Conservation (phyloP, 2,888 invertebrate species). For the Ariolimax columbianus region DNA sequence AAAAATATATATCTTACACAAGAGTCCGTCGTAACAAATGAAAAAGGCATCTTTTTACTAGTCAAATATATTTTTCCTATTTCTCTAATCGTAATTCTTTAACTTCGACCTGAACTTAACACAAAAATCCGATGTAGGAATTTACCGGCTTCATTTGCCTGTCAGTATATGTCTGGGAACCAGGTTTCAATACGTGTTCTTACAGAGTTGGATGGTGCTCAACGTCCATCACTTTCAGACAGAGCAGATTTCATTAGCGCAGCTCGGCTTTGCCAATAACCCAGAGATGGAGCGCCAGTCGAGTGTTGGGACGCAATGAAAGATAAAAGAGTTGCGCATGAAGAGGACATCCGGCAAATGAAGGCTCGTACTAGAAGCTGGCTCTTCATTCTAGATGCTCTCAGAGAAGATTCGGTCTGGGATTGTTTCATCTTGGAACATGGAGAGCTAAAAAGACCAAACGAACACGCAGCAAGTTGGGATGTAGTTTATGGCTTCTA, state of each 20-base stretch:
- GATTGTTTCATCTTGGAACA: not conserved
- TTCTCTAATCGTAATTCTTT: too few relatives aligned
- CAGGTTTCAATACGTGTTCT: not conserved
- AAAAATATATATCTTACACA: too few relatives aligned
- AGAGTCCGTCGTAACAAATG: too few relatives aligned
- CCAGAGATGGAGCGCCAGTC: not conserved
- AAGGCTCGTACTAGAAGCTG: not conserved
- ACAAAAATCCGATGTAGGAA: not conserved
- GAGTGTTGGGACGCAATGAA: not conserved
- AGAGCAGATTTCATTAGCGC: not conserved
- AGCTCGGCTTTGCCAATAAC: not conserved
- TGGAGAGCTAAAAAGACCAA: not conserved
- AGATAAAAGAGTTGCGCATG: slow-evolving; percentile 5
- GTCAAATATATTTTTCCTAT: too few relatives aligned
- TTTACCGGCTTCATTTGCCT: not conserved
- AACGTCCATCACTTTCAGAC: slow-evolving; percentile 8
- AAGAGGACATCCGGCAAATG: slow-evolving; percentile 8
- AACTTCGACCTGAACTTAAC: too few relatives aligned
- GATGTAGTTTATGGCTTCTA: not conserved
- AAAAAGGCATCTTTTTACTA: too few relatives aligned
- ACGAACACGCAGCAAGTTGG: not conserved
- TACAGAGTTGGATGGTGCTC: not conserved
- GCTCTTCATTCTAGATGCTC: not conserved
- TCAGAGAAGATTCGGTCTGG: not conserved
- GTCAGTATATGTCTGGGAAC: not conserved